These are phyloP conservation scores for Sphenodon punctatus DNA, from an alignment of 2,797 vertebrate genomes.

Conservation along the genomic window DNA sequence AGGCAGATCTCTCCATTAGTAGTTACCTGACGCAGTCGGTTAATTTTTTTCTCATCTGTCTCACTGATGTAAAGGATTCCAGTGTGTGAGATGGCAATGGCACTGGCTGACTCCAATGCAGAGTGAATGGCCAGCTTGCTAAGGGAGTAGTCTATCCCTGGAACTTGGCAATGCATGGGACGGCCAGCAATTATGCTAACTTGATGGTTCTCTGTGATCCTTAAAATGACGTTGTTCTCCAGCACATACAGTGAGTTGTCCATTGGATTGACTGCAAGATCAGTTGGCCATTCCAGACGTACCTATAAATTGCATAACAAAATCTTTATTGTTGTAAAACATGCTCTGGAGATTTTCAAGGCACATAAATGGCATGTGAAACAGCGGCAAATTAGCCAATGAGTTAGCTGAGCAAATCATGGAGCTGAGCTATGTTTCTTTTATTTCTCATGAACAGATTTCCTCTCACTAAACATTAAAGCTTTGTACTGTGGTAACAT, in stretches of 20 bases:
- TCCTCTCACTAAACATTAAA: slow-evolving; percentile 50
- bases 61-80: slow-evolving; percentile 97
- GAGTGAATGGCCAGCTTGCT: slow-evolving; percentile 98
- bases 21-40: slow-evolving; percentile 96
- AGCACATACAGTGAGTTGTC: slow-evolving; percentile 98
- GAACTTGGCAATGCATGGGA: slow-evolving; percentile 98
- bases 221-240: slow-evolving; percentile 98
- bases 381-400: slow-evolving; percentile 62
- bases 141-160: slow-evolving; percentile 98
- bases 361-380: slow-evolving; percentile 58
- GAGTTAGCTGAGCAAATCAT: slow-evolving; percentile 58
- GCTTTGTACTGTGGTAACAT: slow-evolving; percentile 59
- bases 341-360: slow-evolving; percentile 47
- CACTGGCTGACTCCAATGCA: slow-evolving; percentile 94
- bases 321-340: slow-evolving; percentile 63
- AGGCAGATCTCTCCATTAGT: slow-evolving; percentile 97
- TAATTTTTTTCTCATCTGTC: slow-evolving; percentile 99
- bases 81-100: slow-evolving; percentile 94
- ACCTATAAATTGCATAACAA: slow-evolving; percentile 81
- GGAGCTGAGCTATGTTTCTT: slow-evolving; percentile 48
- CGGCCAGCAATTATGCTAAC: slow-evolving; percentile 98
- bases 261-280: slow-evolving; percentile 98
- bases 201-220: slow-evolving; percentile 99
- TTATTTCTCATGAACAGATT: slow-evolving; percentile 52
- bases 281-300: slow-evolving; percentile 97